phyloP scores from a whole-genome alignment of 2,113 vertebrate species.

The Podarcis muralis region DNA sequence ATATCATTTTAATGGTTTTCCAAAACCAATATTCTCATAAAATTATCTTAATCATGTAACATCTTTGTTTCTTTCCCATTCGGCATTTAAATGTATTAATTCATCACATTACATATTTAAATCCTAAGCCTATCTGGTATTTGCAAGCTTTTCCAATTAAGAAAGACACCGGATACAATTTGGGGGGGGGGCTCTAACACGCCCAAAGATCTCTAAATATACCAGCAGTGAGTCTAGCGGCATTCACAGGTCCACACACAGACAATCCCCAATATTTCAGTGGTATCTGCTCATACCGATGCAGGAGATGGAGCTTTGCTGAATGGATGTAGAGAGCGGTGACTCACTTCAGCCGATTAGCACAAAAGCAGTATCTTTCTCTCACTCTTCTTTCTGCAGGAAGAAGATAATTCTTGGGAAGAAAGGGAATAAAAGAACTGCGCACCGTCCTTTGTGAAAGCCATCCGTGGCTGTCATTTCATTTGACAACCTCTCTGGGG shows the following conservation, averaged over 20 bases:
- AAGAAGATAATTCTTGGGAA: constrained; percentile 5
- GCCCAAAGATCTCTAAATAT: background rate
- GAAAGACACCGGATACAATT: too few species aligned
- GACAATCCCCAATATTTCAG: background rate
- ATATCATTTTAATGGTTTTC: too few species aligned
- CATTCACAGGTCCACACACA: background rate
- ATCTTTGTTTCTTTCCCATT: too few species aligned
- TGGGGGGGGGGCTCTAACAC: background rate
- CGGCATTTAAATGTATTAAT: too few species aligned
- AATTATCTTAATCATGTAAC: too few species aligned
- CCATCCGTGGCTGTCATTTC: background rate
- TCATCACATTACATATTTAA: too few species aligned
- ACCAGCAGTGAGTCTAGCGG: background rate
- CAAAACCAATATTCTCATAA: too few species aligned
- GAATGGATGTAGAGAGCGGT: background rate
- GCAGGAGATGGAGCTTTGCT: background rate
- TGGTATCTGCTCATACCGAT: background rate
- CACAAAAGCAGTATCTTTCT: background rate
- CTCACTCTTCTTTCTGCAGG: constrained; percentile 3
- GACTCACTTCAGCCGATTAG: background rate
- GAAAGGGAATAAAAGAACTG: constrained; percentile 1
- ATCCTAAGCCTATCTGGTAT: too few species aligned
- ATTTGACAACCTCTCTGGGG: constrained; percentile 1
- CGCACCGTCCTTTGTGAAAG: constrained; percentile 7
- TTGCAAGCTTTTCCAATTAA: too few species aligned